Conservation (phyloP, 2,113 vertebrate genomes). For the Zootoca vivipara region DNA sequence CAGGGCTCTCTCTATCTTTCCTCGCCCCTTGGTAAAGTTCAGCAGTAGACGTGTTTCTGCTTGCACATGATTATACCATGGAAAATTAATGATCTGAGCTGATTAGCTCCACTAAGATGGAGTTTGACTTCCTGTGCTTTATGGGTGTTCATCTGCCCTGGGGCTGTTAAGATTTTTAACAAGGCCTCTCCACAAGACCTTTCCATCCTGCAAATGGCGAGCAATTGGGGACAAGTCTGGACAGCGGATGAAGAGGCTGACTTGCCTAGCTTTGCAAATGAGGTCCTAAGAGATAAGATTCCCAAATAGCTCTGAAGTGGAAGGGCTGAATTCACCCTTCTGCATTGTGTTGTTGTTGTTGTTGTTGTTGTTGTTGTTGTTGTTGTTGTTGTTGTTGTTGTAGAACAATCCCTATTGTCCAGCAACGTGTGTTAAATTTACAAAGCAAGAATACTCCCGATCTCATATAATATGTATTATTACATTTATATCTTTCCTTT, state of each 20-base stretch:
- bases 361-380: too few species aligned
- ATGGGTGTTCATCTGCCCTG: constrained; percentile 55
- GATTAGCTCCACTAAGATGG: constrained; percentile 49
- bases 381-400: neutral
- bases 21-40: neutral
- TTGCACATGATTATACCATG: constrained; percentile 53
- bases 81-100: constrained; percentile 60
- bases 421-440: neutral
- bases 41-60: constrained; percentile 64
- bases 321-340: neutral
- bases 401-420: neutral
- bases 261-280: neutral
- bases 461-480: neutral
- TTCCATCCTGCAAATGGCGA: constrained; percentile 38
- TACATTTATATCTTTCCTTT: too few species aligned
- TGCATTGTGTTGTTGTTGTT: neutral
- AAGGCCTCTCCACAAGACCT: constrained; percentile 23
- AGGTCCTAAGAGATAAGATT: constrained; percentile 25
- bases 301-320: constrained; percentile 1
- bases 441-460: neutral
- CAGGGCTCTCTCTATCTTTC: neutral
- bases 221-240: constrained; percentile 57
- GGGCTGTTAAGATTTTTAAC: constrained; percentile 37
- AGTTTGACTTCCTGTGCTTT: constrained; percentile 50
- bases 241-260: constrained; percentile 53